Base-by-base conservation (phyloP, 2,113 vertebrate species). In the Tretioscincus oriximinensis region DNA sequence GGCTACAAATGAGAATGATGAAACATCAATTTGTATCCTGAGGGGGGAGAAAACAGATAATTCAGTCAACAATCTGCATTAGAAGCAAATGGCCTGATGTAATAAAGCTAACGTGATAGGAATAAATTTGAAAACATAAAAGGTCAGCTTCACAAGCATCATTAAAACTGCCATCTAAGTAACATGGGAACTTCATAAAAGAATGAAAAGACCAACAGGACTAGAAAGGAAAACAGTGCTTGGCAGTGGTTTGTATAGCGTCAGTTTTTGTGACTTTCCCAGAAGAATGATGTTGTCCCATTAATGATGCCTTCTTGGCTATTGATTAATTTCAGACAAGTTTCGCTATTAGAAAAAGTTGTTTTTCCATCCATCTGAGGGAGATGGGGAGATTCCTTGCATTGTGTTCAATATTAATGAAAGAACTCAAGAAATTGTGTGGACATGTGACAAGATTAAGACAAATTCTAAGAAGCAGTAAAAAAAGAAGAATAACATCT, bases 1-100 rank as follows among this genome's bases (percentile, higher is more conserved):
- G 81, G 47, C 75, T 71, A 60, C 67, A 80, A 87, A 58, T 60
- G 61, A 88, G 31, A 20, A 81, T 87, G 80, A 87, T 81, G 73
- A 90, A 81, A 90, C 77, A 91, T 86, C 80, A 86, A 26, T 29
- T 84, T 68, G 84, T 54, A n/a, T 84, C 61, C 65, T 41, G 2
- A 24, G 31, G 80, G 80, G 28, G 64, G 78, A 85, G 73, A 26
- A 90, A 85, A 45, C 28, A 67, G 81, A 73, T 66, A 75, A 80
- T 22, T 80, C 63, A 73, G 14, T 76, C 22, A 84, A 49, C n/a
- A 71, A 54, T 84, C 41, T 49, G 22, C 9, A 9, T 29, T 45
- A 12, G 47, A 84, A 87, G 22, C 24, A 78, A 4, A 28, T 18
- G 75, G 16, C 12, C 58, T 29, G 71, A 63, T 67, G 68, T 16